phyloP scores from a whole-genome alignment of 2,113 vertebrate species.

The Corydoras sp. region DNA sequence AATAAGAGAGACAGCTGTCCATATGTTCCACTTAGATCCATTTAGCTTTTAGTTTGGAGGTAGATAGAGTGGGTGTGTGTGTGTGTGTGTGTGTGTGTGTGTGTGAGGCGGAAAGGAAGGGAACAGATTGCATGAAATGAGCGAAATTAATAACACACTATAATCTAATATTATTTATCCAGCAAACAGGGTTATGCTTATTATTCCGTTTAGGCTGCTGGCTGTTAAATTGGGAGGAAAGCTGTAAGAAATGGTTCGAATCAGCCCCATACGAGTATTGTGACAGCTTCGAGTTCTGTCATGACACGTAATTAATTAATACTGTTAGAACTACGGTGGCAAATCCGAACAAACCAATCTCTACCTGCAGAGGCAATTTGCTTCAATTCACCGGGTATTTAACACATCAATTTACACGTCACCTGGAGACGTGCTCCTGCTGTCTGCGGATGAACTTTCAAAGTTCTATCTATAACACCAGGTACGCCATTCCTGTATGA shows the following conservation, averaged over 20 bases:
- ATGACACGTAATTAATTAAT: conserved; percentile 39
- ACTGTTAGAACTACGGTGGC: conserved; percentile 11
- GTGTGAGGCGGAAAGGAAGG: conserved; percentile 3
- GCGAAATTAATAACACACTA: neutral
- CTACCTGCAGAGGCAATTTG: conserved; percentile 32
- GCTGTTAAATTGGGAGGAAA: neutral
- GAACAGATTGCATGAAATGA: neutral
- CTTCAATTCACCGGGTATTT: conserved; percentile 31
- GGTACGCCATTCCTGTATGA: too few species aligned
- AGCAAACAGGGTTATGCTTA: neutral
- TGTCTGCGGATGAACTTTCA: conserved; percentile 22
- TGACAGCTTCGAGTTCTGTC: conserved; percentile 20
- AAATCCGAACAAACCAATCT: conserved; percentile 32
- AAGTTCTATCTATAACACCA: conserved; percentile 6
- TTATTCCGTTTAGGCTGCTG: neutral
- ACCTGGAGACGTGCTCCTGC: conserved; percentile 20
- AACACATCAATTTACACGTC: conserved; percentile 26
- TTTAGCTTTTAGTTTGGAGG: conserved; percentile 19
- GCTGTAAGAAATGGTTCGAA: neutral
- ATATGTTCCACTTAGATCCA: conserved; percentile 39
- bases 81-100: neutral
- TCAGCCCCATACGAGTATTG: conserved; percentile 30
- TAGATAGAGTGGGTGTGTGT: neutral
- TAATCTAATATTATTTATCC: neutral
- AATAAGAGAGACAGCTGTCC: conserved; percentile 43